A percentile compares a stretch with the other conserved stretches of the same genome.
These are phyloP conservation scores for Propithecus coquereli DNA, from an alignment of 2,113 vertebrate genomes.

Conservation along the genomic window DNA sequence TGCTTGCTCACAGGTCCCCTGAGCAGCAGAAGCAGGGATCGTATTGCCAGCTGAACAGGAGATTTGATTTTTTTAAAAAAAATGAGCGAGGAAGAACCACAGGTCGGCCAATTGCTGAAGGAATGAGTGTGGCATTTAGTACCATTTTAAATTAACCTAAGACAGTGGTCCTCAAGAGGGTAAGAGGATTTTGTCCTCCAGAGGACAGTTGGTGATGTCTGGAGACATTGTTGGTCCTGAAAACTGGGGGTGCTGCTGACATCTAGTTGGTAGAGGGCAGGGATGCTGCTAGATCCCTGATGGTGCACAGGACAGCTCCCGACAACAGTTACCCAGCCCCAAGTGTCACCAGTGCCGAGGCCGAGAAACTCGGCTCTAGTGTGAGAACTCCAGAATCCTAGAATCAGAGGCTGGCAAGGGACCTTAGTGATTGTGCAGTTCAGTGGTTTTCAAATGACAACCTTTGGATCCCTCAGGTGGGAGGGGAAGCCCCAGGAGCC, in stretches of 20 bases:
- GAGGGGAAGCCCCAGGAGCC: not conserved
- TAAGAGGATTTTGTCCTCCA: not conserved
- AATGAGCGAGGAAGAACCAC: not conserved
- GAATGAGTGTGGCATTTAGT: not conserved
- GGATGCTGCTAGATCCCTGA: not conserved
- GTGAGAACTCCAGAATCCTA: not conserved
- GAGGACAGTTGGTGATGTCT: not conserved
- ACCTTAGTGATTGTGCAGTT: not conserved
- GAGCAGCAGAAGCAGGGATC: not conserved
- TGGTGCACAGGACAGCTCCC: not conserved
- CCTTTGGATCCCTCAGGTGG: not conserved
- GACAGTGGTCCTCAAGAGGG: not conserved
- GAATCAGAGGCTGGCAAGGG: not conserved
- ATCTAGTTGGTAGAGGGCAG: not conserved
- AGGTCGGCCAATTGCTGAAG: not conserved
- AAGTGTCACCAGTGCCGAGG: not conserved
- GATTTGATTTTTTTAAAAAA: not conserved
- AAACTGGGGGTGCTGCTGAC: not conserved
- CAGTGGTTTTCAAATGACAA: not conserved
- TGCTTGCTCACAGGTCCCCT: not conserved
- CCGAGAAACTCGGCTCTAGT: not conserved
- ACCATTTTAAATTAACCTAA: not conserved
- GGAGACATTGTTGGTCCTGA: not conserved
- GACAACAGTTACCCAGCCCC: not conserved
- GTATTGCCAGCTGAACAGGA: conserved; percentile 9